These are phyloP conservation scores for Blera fallax DNA, from an alignment of 2,888 invertebrate species.

Conservation along the genomic window DNA sequence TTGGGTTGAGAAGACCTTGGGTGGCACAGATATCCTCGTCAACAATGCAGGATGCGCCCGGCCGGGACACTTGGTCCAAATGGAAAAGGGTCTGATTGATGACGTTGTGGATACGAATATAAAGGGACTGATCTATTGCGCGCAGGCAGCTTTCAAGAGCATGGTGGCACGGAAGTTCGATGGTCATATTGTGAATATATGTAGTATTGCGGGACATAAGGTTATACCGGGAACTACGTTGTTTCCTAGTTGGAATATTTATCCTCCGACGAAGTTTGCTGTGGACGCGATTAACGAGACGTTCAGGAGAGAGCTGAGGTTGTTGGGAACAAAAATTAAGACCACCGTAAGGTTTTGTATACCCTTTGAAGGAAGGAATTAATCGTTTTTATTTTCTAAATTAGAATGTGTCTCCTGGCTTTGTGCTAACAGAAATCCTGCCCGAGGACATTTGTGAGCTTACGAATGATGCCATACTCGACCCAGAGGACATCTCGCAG, in stretches of 20 bases:
- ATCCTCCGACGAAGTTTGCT: slow-evolving; percentile 79
- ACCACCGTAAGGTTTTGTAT: slow-evolving; percentile 77
- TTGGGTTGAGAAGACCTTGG: slow-evolving; percentile 82
- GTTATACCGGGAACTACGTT: slow-evolving; percentile 13
- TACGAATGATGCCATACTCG: slow-evolving; percentile 11
- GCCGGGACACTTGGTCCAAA: slow-evolving; percentile 76
- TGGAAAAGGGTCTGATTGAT: slow-evolving; percentile 74
- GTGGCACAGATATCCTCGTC: slow-evolving; percentile 84
- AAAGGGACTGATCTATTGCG: slow-evolving; percentile 82
- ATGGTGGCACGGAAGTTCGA: slow-evolving; percentile 81
- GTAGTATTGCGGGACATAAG: slow-evolving; percentile 75
- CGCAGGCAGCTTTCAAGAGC: slow-evolving; percentile 82
- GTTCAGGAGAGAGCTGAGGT: slow-evolving; percentile 79
- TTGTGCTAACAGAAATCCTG: slow-evolving; percentile 81
- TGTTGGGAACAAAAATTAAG: slow-evolving; percentile 78
- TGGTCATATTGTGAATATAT: slow-evolving; percentile 78
- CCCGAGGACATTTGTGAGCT: slow-evolving; percentile 71
- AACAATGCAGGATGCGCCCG: slow-evolving; percentile 84
- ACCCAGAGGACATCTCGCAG: slow-evolving; percentile 56
- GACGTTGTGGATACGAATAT: slow-evolving; percentile 82
- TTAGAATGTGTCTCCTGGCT: slow-evolving; percentile 78
- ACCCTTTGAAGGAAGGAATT: neutral
- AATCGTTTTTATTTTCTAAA: neutral
- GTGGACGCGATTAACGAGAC: slow-evolving; percentile 79
- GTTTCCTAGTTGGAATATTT: slow-evolving; percentile 75